Percentiles rank a stretch among this genome's conserved stretches.
phyloP scores from a whole-genome alignment of 1,140 invertebrate species.

The Vanessa tameamea region DNA sequence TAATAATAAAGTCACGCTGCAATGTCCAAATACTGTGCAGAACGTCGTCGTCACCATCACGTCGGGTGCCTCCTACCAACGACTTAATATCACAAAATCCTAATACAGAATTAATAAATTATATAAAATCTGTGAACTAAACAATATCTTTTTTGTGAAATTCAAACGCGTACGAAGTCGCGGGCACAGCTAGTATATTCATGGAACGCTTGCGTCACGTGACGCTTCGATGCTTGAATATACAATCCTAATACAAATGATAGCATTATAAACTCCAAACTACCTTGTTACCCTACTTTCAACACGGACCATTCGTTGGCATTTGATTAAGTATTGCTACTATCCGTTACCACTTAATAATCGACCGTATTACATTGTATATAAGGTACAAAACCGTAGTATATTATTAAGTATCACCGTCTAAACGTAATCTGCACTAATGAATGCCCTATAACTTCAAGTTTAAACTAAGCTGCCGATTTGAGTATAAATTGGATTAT shows the following conservation, averaged over 20 bases:
- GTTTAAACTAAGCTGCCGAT: constrained; percentile 50
- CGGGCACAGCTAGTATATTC: too few relatives aligned
- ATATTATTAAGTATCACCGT: constrained; percentile 25
- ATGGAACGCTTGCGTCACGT: too few relatives aligned
- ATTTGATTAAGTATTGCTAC: constrained; percentile 52
- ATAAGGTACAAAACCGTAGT: constrained; percentile 29
- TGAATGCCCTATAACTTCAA: constrained; percentile 52
- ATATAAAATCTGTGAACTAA: too few relatives aligned
- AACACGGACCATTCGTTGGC: constrained; percentile 47
- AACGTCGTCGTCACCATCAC: too few relatives aligned
- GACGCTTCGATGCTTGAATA: neutral
- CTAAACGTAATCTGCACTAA: constrained; percentile 50
- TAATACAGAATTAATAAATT: too few relatives aligned
- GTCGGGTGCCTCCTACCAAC: too few relatives aligned
- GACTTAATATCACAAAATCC: too few relatives aligned
- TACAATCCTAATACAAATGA: neutral
- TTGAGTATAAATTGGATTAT: constrained; percentile 42
- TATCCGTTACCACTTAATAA: constrained; percentile 6
- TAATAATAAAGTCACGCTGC: too few relatives aligned
- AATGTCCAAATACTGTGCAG: too few relatives aligned
- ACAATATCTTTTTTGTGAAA: too few relatives aligned
- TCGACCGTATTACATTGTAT: constrained; percentile 26
- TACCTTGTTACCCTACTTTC: constrained; percentile 40
- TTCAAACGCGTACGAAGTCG: too few relatives aligned
- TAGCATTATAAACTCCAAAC: constrained; percentile 5